Evolutionary conservation across 2,797 vertebrate species (phyloP).

Genomic region (Sciurus vulgaris): DNA sequence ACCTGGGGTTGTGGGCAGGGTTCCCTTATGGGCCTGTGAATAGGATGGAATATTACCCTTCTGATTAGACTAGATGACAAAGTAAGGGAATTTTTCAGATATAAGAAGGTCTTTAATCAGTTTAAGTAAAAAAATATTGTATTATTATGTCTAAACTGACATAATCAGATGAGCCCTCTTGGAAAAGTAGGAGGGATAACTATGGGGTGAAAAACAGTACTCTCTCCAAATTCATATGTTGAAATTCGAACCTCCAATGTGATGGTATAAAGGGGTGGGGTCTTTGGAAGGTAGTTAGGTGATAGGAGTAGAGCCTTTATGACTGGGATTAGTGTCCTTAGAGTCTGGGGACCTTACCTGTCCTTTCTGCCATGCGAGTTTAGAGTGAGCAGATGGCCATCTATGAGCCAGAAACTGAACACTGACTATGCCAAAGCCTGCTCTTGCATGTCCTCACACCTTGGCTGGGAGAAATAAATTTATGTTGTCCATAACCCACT

Average conservation of each 20-base stretch:
- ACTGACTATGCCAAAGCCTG: not conserved
- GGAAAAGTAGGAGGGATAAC: not conserved
- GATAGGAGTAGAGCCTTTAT: not conserved
- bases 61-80: not conserved
- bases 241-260: not conserved
- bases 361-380: not conserved
- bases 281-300: not conserved
- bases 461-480: not conserved
- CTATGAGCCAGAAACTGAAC: too few relatives aligned
- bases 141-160: not conserved
- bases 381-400: not conserved
- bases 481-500: not conserved
- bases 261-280: not conserved
- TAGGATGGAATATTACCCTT: not conserved
- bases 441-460: not conserved
- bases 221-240: not conserved
- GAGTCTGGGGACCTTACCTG: not conserved
- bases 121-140: not conserved
- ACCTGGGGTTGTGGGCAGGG: rapidly evolving
- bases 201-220: not conserved
- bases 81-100: not conserved
- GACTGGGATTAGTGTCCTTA: not conserved
- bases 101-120: not conserved
- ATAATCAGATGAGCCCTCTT: not conserved
- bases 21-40: not conserved